phyloP scores from a whole-genome alignment of 1,140 invertebrate genomes.

The Babylonia areolata region DNA sequence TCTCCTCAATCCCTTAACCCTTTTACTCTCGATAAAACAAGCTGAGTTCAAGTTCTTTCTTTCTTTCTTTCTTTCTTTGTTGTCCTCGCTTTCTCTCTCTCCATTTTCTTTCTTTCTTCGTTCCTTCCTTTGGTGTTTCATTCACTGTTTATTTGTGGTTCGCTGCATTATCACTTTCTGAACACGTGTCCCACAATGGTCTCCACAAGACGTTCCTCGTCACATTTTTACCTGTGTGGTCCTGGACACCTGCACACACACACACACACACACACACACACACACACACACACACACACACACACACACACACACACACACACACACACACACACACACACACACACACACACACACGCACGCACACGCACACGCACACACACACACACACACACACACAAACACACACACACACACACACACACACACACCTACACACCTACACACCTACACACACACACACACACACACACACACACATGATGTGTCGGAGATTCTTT shows the following conservation, averaged over 20 bases:
- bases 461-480: not conserved
- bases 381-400: slow-evolving; percentile 1
- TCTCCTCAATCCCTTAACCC: too few relatives aligned
- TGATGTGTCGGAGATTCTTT: too few relatives aligned
- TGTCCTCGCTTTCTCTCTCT: not conserved
- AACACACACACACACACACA: slow-evolving; percentile 2
- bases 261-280: slow-evolving; percentile 9
- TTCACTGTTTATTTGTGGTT: too few relatives aligned
- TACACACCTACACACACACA: not conserved
- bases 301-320: slow-evolving; percentile 11
- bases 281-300: slow-evolving; percentile 11
- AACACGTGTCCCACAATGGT: too few relatives aligned
- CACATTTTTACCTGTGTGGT: too few relatives aligned
- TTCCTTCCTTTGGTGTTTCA: too few relatives aligned
- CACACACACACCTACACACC: not conserved
- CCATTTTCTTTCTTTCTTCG: not conserved
- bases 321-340: not conserved
- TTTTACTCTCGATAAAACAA: too few relatives aligned
- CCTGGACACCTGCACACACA: not conserved
- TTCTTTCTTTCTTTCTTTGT: not conserved
- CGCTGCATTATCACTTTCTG: too few relatives aligned
- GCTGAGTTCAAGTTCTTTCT: too few relatives aligned
- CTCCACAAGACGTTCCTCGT: too few relatives aligned
- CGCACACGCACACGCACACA: not conserved
- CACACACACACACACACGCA: not conserved